phyloP scores from a whole-genome alignment of 1,140 invertebrate genomes.

The Heterodera carotae region DNA sequence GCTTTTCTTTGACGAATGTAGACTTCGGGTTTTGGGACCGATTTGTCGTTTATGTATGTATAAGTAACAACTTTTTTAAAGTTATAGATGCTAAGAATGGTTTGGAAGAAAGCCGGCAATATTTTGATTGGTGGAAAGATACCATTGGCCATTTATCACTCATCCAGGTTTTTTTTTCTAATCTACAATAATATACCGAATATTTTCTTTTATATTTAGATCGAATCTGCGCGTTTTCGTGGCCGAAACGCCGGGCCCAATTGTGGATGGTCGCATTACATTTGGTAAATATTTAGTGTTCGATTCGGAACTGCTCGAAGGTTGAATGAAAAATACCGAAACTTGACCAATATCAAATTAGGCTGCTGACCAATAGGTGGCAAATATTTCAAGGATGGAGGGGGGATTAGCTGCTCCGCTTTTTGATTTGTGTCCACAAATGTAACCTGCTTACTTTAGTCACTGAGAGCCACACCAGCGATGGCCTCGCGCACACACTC shows the following conservation, averaged over 20 bases:
- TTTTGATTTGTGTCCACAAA: not conserved
- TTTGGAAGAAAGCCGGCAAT: conserved; percentile 28
- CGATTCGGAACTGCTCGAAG: too few species aligned
- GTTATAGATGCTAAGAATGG: conserved; percentile 34
- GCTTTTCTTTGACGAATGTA: too few species aligned
- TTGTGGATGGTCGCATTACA: conserved; percentile 37
- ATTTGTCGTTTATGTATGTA: too few species aligned
- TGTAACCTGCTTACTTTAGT: conserved; percentile 69
- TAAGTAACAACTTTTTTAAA: too few species aligned
- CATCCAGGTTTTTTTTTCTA: conserved; percentile 7
- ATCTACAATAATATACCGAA: not conserved
- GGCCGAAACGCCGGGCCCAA: conserved; percentile 37
- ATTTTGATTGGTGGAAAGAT: conserved; percentile 33
- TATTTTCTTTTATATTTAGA: not conserved
- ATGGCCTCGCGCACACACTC: conserved; percentile 86
- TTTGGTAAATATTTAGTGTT: conserved; percentile 26
- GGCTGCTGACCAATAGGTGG: too few species aligned
- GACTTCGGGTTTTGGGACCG: too few species aligned
- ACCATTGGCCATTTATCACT: conserved; percentile 37
- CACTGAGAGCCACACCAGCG: conserved; percentile 85
- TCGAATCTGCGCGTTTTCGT: conserved; percentile 39
- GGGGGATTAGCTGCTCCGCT: not conserved
- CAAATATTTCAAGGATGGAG: too few species aligned
- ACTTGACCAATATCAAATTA: too few species aligned
- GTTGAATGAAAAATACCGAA: too few species aligned